Conservation (phyloP, 2,888 invertebrate genomes). For the Petrolisthes manimaculis region DNA sequence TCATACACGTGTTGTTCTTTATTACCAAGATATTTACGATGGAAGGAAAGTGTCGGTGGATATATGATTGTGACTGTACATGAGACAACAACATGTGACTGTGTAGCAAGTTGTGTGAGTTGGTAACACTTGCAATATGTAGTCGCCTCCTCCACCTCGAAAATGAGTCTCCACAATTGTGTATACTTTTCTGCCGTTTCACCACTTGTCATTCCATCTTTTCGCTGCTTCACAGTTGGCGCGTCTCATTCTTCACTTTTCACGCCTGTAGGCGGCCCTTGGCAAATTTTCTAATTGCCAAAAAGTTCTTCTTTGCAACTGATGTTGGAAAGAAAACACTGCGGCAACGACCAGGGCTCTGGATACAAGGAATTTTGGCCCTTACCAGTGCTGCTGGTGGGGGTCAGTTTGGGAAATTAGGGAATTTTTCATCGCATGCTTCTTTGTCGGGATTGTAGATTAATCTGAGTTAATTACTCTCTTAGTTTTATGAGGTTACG, state of each 20-base stretch:
- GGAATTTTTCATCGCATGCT: neutral
- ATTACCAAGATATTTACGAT: too few species aligned
- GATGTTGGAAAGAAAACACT: constrained; percentile 38
- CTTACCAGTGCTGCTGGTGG: constrained; percentile 11
- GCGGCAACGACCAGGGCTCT: constrained; percentile 14
- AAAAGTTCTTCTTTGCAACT: constrained; percentile 30
- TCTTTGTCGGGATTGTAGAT: constrained; percentile 42
- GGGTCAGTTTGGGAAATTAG: constrained; percentile 10
- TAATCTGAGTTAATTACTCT: constrained; percentile 55
- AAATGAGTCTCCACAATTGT: constrained; percentile 9
- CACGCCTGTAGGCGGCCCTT: constrained; percentile 19
- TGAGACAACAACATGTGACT: too few species aligned
- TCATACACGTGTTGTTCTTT: too few species aligned
- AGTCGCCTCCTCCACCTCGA: neutral
- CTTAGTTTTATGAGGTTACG: constrained; percentile 39
- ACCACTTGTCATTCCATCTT: constrained; percentile 4
- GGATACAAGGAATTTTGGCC: constrained; percentile 31
- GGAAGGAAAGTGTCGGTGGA: too few species aligned
- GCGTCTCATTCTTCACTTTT: constrained; percentile 17
- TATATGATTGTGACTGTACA: too few species aligned
- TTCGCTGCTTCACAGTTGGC: neutral
- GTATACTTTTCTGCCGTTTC: neutral
- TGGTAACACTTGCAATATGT: neutral
- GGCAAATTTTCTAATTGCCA: constrained; percentile 27
- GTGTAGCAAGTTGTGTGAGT: neutral